A percentile compares a stretch with the other conserved stretches of the same genome.
These are phyloP conservation scores for Lasius fuliginosus DNA, from an alignment of 2,888 invertebrate genomes.

Conservation along the genomic window DNA sequence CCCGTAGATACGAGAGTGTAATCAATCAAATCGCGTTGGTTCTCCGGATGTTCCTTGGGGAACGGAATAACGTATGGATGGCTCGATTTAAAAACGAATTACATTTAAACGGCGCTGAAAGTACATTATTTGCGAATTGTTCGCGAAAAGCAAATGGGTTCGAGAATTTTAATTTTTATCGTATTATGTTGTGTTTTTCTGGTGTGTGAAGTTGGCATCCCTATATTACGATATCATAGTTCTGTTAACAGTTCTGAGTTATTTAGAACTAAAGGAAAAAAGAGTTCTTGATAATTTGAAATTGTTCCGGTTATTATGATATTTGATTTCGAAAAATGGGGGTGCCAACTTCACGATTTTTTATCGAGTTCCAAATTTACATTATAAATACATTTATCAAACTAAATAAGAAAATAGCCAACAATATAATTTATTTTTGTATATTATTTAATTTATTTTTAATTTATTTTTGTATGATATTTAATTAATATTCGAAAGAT, in stretches of 20 bases:
- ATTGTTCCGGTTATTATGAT: too few species aligned
- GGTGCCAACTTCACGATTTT: too few species aligned
- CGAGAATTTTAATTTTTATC: not conserved
- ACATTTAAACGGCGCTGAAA: slow-evolving; percentile 14
- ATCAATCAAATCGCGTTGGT: slow-evolving; percentile 49
- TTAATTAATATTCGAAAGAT: not conserved
- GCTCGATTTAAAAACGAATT: slow-evolving; percentile 47
- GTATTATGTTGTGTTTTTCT: not conserved
- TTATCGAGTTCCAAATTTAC: too few species aligned
- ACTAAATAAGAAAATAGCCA: not conserved
- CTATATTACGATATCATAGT: too few species aligned
- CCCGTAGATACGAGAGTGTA: slow-evolving; percentile 7
- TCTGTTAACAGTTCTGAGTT: too few species aligned
- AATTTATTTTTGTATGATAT: not conserved
- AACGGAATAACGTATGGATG: slow-evolving; percentile 12
- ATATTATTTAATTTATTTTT: too few species aligned
- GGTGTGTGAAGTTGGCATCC: too few species aligned
- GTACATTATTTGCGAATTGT: not conserved
- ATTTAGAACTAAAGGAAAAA: too few species aligned
- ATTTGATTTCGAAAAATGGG: too few species aligned
- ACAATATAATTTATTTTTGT: not conserved
- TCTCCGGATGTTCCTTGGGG: slow-evolving; percentile 2
- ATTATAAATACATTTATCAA: not conserved
- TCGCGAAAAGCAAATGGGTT: not conserved
- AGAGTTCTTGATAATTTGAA: too few species aligned